A percentile compares a stretch with the other conserved stretches of the same genome.
Evolutionary conservation across 2,113 vertebrate genomes (phyloP).

Genomic region (Gadus macrocephalus): DNA sequence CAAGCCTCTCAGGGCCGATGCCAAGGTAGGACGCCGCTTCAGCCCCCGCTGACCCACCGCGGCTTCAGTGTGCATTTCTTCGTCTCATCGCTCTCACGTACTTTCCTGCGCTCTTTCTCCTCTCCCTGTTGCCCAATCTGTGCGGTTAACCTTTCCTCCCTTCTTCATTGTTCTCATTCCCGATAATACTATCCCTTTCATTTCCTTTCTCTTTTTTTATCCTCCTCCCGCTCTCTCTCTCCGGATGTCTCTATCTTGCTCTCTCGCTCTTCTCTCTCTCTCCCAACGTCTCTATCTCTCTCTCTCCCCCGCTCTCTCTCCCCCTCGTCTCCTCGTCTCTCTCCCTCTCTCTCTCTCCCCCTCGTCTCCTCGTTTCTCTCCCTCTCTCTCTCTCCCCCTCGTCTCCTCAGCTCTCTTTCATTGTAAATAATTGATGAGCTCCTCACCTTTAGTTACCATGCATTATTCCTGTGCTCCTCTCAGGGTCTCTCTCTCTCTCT

Average conservation of each 20-base stretch:
- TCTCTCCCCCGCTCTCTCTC: no score
- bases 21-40: constrained; percentile 61
- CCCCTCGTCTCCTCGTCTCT: no score
- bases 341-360: no score
- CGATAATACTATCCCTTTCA: neutral
- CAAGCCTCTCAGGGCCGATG: constrained; percentile 48
- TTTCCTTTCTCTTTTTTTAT: neutral
- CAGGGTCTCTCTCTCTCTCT: constrained; percentile 46
- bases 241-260: constrained; percentile 25
- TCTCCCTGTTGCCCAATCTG: constrained; percentile 1
- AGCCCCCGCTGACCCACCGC: constrained; percentile 5
- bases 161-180: no score
- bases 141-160: neutral
- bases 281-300: constrained; percentile 6
- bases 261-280: neutral
- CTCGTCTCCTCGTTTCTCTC: no score
- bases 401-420: no score
- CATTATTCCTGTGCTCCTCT: constrained; percentile 77
- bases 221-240: constrained; percentile 29
- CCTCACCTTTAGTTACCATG: constrained; percentile 82
- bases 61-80: neutral
- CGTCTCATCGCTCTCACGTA: no score
- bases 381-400: no score
- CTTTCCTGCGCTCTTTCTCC: neutral
- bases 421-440: constrained; percentile 76